Evolutionary conservation across 1,140 invertebrate species (phyloP), one percentile per base, ranked within the genome.

Genomic region (Arion vulgaris): DNA sequence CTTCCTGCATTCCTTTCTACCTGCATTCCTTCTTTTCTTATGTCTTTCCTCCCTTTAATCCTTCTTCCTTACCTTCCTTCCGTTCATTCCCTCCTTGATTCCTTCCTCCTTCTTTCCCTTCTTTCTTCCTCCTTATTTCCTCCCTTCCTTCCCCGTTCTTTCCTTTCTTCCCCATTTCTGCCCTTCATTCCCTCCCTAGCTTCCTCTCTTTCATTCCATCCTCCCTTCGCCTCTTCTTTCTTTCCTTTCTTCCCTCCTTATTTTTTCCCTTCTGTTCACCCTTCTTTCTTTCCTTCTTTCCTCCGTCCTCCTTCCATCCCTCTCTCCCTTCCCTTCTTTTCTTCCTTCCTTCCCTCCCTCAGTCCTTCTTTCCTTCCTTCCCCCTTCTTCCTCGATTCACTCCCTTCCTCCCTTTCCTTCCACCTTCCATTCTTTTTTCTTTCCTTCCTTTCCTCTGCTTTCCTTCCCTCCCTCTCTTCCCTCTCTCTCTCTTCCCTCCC

Each of bases 271-370:
- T 19, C 69, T 72, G 34, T 72, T n/a, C n/a, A n/a, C n/a, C n/a
- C n/a, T n/a, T n/a, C n/a, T n/a, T n/a, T n/a, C n/a, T n/a, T n/a
- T n/a, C n/a, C n/a, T n/a, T n/a, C n/a, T n/a, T n/a, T n/a, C n/a
- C n/a, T n/a, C n/a, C n/a, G n/a, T n/a, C n/a, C n/a, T n/a, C n/a
- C n/a, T n/a, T n/a, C n/a, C n/a, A n/a, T n/a, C 69, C 26, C 34
- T 72, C 69, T 72, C 69, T 36, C 26, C 69, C n/a, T n/a, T 72
- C 69, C n/a, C 26, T 5, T 62, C 26, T 15, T 62, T n/a, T 62
- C 26, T n/a, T n/a, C 26, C 13, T 5, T 19, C 57, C 26, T n/a
- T 13, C 2, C 34, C 69, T 34, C 5, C 39, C 32, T 19, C 32
- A 15, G 2, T 72, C 32, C 13, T 5, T 34, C 69, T 13, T 34